Evolutionary conservation across 2,888 invertebrate genomes (phyloP), one percentile per base, ranked within the genome.

Genomic region (Philopedon plagiatum): DNA sequence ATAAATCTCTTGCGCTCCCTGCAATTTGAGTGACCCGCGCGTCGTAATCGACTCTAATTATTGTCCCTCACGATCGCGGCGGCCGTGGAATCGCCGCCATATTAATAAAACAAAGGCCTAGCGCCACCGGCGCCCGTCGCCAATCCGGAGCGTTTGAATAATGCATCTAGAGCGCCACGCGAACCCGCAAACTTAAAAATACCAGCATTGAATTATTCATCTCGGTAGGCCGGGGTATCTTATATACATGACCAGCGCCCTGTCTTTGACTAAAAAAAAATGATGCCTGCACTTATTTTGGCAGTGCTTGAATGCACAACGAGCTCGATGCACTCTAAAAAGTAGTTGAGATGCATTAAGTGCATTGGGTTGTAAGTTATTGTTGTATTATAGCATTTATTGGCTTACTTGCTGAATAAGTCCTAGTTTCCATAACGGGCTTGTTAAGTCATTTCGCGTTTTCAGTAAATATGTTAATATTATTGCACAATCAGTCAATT

Each of bases 81-180:
- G 34, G 21, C 34, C 18, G 34, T 37, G 19, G 13, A 57, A 32
- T 57, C 32, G 23, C 29, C 57, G 19, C n/a, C 37, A 57, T 39
- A 57, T 57, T 21, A 39, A 37, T 37, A 57, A 37, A 57, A 39
- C 57, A 57, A 37, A 57, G 23, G 34, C 19, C 39, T 21, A 57
- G 57, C 57, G 57, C 57, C 57, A 57, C 21, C 32, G 37, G 57
- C 57, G 37, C 57, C 37, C 37, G 13, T 37, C 57, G 37, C 21
- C n/a, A 15, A 19, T 23, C n/a, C 15, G 37, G 37, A 32, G 9
- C 13, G 37, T 23, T 39, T 57, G 37, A 57, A 57, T 57, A 37
- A 39, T 57, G 39, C 39, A 57, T 39, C 19, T 57, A 19, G 39
- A 39, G 21, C 37, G 39, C 39, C 57, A 15, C 23, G 21, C 32